Percentiles rank a stretch among this genome's conserved stretches.
These are phyloP conservation scores for Halichondria panicea DNA, from an alignment of 37 sponge, comb jelly and placozoan species.

Conservation along the genomic window DNA sequence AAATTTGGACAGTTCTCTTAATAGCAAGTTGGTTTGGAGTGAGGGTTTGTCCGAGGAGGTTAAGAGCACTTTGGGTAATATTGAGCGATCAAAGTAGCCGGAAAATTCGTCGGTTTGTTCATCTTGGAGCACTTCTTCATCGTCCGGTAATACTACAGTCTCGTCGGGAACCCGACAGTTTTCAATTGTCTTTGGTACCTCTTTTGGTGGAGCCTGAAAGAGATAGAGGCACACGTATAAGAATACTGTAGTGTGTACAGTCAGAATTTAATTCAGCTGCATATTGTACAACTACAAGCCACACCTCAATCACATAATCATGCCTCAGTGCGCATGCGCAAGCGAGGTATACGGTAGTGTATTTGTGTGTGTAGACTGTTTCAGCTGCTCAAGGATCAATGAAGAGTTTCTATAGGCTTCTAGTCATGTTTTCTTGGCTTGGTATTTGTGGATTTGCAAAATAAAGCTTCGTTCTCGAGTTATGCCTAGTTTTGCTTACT, in stretches of 20 bases:
- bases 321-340: too few species aligned
- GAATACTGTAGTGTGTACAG: neutral
- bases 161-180: slow-evolving; percentile 80
- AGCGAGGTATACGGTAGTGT: too few species aligned
- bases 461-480: too few species aligned
- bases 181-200: slow-evolving; percentile 85
- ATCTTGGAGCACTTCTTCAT: slow-evolving; percentile 88
- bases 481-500: too few species aligned
- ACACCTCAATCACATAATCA: neutral
- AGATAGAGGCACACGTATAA: neutral
- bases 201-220: slow-evolving; percentile 74
- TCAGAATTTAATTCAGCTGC: too few species aligned
- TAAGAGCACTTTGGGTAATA: slow-evolving; percentile 84
- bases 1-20: slow-evolving; percentile 74
- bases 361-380: too few species aligned
- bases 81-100: slow-evolving; percentile 71
- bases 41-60: slow-evolving; percentile 68
- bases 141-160: slow-evolving; percentile 78
- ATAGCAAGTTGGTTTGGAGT: slow-evolving; percentile 56
- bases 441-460: too few species aligned
- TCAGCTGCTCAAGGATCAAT: too few species aligned
- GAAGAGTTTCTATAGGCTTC: too few species aligned
- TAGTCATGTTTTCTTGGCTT: too few species aligned
- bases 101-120: slow-evolving; percentile 88
- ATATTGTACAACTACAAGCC: too few species aligned